Evolutionary conservation across 2,797 vertebrate species (phyloP), one percentile per base, ranked within the genome.

Genomic region (Spinibarbus caldwelli): DNA sequence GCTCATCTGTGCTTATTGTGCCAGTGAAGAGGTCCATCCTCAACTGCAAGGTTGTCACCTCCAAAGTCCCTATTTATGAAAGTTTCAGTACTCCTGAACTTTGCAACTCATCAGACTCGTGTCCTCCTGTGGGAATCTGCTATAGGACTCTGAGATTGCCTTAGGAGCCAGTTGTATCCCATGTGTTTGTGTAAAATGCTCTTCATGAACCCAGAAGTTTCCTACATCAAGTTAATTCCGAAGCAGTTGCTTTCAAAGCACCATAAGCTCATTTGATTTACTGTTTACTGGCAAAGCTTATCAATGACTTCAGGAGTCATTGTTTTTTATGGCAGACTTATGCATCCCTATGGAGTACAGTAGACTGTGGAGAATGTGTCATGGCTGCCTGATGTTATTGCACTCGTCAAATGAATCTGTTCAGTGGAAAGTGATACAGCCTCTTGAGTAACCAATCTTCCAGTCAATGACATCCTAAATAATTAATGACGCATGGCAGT

Each of bases 371-470:
- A 23, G 71, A 78, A 78, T 66, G 83, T 72, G 79, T 86, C 79
- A 68, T 82, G 47, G 72, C 49, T 43, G 62, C 34, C 54, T 45
- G 21, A 34, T 41, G 66, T 52, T 79, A 38, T 75, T 54, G 23
- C 47, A 64, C 72, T 41, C 47, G 57, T 29, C 41, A 67, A 34
- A 19, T 31, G n/a, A 77, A 76, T 52, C 67, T 36, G 75, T 78
- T 54, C 17, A 62, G 62, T 86, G 85, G 54, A 86, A 87, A 85
- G 78, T 86, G 84, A 87, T 86, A 41, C 80, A 47, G 62, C 68
- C 49, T 17, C 75, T 54, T 79, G 19, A 72, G 78, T 45, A 85
- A 80, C 78, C 34, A 52, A 59, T 83, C 78, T 84, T 70, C 17
- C 49, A 57, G 59, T 77, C 72, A 84, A 23, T 45, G 47, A 62